Conservation (phyloP, 2,888 invertebrate species). For the Monochamus alternatus region DNA sequence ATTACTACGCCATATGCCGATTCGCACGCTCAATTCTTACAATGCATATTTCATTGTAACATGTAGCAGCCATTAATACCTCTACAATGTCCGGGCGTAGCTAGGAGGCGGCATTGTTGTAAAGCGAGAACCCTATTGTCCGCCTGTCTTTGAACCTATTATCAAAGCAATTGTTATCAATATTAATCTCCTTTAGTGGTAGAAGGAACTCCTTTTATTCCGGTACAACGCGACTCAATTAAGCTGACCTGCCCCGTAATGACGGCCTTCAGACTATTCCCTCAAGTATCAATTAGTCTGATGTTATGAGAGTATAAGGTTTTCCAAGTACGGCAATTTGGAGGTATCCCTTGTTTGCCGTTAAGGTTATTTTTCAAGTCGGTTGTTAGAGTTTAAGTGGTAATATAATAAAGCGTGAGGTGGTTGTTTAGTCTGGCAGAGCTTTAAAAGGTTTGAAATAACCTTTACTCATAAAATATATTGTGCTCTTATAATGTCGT, state of each 20-base stretch:
- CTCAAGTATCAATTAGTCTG: conserved; percentile 8
- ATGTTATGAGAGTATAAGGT: background rate
- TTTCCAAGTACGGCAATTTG: background rate
- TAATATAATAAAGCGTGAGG: too few species aligned
- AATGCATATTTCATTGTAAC: background rate
- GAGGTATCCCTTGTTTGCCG: background rate
- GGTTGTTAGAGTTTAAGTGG: background rate
- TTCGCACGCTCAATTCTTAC: too few species aligned
- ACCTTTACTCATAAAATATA: too few species aligned
- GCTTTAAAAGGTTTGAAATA: too few species aligned
- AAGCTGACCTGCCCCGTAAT: conserved; percentile 7
- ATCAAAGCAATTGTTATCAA: conserved; percentile 7
- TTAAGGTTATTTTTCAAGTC: background rate
- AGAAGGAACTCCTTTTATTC: background rate
- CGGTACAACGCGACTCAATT: background rate
- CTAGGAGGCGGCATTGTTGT: background rate
- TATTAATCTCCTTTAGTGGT: conserved; percentile 3
- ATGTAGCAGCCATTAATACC: background rate
- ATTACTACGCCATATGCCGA: too few species aligned
- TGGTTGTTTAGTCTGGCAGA: too few species aligned
- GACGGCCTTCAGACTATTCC: background rate
- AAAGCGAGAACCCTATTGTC: background rate
- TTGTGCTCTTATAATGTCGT: too few species aligned
- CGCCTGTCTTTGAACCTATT: conserved; percentile 4
- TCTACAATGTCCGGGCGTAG: too few species aligned